Percentiles rank a stretch among this genome's conserved stretches.
Evolutionary conservation across 2,888 invertebrate genomes (phyloP).

Genomic region (Aleiodes alternator): DNA sequence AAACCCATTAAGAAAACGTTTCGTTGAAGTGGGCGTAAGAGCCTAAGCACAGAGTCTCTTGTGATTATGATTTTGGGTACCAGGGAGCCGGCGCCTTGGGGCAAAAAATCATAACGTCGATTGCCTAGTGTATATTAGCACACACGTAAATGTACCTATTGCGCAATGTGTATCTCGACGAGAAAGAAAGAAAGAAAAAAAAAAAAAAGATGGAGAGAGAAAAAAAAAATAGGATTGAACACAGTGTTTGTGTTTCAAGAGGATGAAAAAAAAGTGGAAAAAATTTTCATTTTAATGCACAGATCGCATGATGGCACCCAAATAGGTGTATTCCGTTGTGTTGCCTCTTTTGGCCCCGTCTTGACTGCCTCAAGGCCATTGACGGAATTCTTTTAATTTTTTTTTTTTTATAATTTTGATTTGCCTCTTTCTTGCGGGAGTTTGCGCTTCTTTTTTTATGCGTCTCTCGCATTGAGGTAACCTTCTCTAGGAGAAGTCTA

Average conservation of each 20-base stretch:
- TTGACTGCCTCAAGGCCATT: constrained; percentile 45
- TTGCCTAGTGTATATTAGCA: constrained; percentile 21
- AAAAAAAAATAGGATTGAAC: neutral
- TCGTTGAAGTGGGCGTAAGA: constrained; percentile 35
- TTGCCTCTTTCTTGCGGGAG: constrained; percentile 2
- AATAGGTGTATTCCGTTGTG: constrained; percentile 49
- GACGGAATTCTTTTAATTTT: constrained; percentile 31
- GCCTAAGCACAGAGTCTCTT: constrained; percentile 40
- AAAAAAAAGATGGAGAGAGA: too few relatives aligned
- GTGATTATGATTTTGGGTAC: constrained; percentile 40
- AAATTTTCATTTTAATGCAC: constrained; percentile 55
- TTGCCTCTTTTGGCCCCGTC: too few relatives aligned
- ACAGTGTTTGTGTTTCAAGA: constrained; percentile 1
- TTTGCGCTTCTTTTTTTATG: neutral
- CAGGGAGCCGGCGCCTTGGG: constrained; percentile 44
- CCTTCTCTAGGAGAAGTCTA: constrained; percentile 14
- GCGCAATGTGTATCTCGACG: constrained; percentile 24
- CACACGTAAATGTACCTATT: constrained; percentile 34
- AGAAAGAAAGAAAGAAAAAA: neutral
- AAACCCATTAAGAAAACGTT: constrained; percentile 22
- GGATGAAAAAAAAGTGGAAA: neutral
- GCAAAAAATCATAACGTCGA: constrained; percentile 11
- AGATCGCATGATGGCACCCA: constrained; percentile 61
- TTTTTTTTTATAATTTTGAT: neutral
- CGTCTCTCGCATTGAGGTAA: neutral